These are phyloP conservation scores for Eremobia ochroleuca DNA, from an alignment of 2,888 invertebrate species.

Conservation along the genomic window DNA sequence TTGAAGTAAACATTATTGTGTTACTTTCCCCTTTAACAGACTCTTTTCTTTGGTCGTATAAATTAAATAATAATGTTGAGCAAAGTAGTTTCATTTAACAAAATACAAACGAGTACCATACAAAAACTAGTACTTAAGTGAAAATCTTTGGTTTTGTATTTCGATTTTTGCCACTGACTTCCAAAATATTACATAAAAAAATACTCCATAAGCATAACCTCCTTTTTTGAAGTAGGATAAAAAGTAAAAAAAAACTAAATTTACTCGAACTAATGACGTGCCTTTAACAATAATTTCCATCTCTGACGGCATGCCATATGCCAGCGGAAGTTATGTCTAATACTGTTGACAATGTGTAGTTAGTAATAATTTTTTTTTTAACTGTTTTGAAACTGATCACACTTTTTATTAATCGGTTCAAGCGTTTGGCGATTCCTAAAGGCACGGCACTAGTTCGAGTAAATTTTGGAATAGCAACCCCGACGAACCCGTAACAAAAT, in stretches of 20 bases:
- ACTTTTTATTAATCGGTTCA: slow-evolving; percentile 10
- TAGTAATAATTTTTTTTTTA: background rate
- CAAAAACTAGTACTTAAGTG: too few relatives aligned
- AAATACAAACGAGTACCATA: background rate
- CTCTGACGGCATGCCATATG: background rate
- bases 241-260: background rate
- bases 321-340: background rate
- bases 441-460: slow-evolving; percentile 36
- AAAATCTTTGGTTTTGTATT: background rate
- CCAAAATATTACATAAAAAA: background rate
- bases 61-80: slow-evolving; percentile 47
- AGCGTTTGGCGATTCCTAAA: slow-evolving; percentile 49
- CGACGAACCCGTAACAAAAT: slow-evolving; percentile 26
- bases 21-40: slow-evolving; percentile 30
- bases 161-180: background rate
- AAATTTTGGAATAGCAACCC: slow-evolving; percentile 49
- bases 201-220: background rate
- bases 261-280: background rate
- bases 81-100: slow-evolving; percentile 46
- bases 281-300: background rate
- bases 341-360: background rate
- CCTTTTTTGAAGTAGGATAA: background rate
- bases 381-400: background rate
- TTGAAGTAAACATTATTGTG: background rate
- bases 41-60: slow-evolving; percentile 12